Evolutionary conservation across 2,797 vertebrate genomes (phyloP).

Genomic region (Mormyrus hasselquistii): DNA sequence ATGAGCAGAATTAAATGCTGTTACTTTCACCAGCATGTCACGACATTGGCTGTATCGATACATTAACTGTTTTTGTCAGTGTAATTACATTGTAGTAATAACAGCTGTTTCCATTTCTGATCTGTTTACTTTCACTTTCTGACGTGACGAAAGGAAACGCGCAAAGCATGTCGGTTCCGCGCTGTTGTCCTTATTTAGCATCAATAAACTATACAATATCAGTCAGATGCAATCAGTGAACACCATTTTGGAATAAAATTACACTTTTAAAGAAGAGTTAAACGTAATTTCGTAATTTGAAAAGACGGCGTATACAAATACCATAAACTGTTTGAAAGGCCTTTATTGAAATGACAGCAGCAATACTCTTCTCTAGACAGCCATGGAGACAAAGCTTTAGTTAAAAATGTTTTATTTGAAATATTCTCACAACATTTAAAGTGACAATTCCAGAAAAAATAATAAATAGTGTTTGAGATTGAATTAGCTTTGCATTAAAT

Average conservation of each 20-base stretch:
- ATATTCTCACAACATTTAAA: constrained; percentile 26
- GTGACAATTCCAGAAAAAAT: background rate
- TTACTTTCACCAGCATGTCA: background rate
- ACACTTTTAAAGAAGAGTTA: background rate
- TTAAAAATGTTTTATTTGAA: constrained; percentile 49
- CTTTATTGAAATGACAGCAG: constrained; percentile 71
- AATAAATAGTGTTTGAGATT: background rate
- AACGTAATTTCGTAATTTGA: background rate
- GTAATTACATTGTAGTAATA: no score
- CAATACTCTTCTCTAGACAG: constrained; percentile 61
- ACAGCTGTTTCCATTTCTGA: background rate
- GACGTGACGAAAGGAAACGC: background rate
- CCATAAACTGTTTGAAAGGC: constrained; percentile 49
- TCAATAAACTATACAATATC: background rate
- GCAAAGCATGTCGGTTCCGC: background rate
- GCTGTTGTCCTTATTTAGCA: background rate
- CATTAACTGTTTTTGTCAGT: background rate
- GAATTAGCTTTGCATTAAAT: background rate
- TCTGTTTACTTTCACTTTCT: background rate
- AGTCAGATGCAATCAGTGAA: background rate
- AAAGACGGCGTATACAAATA: background rate
- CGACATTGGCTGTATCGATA: background rate
- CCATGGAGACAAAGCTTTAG: constrained; percentile 50
- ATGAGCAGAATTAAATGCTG: background rate
- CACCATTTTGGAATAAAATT: background rate